Percentiles rank a stretch among this genome's conserved stretches.
phyloP scores from a whole-genome alignment of 2,797 vertebrate species.

The Poeciliopsis paucimaculata region DNA sequence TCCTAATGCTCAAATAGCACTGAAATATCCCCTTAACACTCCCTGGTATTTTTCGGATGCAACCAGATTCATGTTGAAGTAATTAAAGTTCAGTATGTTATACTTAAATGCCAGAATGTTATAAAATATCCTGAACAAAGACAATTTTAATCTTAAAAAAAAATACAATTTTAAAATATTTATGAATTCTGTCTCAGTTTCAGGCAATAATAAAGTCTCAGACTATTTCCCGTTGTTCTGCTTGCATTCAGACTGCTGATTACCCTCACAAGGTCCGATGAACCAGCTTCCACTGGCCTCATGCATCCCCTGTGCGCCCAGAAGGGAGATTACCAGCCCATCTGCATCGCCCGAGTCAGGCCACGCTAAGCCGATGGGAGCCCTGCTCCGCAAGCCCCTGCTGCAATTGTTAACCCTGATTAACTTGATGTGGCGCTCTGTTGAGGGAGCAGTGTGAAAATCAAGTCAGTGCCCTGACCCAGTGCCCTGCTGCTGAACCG shows the following conservation, averaged over 20 bases:
- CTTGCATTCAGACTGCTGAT: conserved; percentile 8
- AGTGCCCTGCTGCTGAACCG: conserved; percentile 83
- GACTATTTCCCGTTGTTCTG: conserved; percentile 5
- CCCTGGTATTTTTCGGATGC: neutral
- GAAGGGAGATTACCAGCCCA: conserved; percentile 75
- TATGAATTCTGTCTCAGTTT: neutral
- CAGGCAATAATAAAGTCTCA: neutral
- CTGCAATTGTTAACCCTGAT: conserved; percentile 85
- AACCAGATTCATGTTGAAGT: neutral
- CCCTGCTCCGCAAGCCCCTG: conserved; percentile 72
- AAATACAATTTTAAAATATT: neutral
- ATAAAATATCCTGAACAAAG: neutral
- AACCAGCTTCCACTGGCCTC: conserved; percentile 29
- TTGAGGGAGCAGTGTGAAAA: conserved; percentile 83
- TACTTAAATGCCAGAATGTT: neutral
- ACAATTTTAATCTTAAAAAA: neutral
- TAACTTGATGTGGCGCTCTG: conserved; percentile 81
- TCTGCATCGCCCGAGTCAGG: conserved; percentile 73
- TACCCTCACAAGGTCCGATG: conserved; percentile 14
- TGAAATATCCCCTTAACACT: neutral
- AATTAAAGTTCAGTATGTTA: neutral
- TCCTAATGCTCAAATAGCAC: neutral
- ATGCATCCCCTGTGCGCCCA: conserved; percentile 33
- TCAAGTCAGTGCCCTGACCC: conserved; percentile 78
- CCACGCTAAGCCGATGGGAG: conserved; percentile 75